These are phyloP conservation scores for Drosophila quinaria DNA, from an alignment of 2,888 invertebrate species.

Conservation along the genomic window DNA sequence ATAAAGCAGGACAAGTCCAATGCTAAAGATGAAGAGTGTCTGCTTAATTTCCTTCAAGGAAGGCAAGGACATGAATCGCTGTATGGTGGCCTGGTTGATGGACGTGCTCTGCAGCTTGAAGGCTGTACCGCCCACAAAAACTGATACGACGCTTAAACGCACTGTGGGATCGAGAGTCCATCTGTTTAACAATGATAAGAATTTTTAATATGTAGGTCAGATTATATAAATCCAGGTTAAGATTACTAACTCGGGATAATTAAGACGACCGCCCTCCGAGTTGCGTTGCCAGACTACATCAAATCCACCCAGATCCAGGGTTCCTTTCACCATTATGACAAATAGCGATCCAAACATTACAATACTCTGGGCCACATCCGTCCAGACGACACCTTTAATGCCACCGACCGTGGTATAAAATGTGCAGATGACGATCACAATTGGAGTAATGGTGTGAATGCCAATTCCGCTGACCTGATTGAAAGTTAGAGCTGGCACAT, in stretches of 20 bases:
- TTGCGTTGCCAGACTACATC: constrained; percentile 89
- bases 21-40: constrained; percentile 89
- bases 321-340: constrained; percentile 90
- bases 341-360: constrained; percentile 91
- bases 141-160: constrained; percentile 92
- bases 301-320: constrained; percentile 90
- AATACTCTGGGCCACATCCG: constrained; percentile 91
- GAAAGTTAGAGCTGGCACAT: constrained; percentile 91
- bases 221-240: too few relatives aligned
- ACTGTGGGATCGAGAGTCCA: constrained; percentile 92
- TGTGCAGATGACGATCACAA: constrained; percentile 91
- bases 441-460: constrained; percentile 92
- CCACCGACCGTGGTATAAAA: constrained; percentile 96
- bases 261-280: constrained; percentile 89
- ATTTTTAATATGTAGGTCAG: not conserved
- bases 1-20: constrained; percentile 88
- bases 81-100: constrained; percentile 94
- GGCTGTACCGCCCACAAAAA: constrained; percentile 91
- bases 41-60: constrained; percentile 89
- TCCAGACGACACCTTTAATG: constrained; percentile 92
- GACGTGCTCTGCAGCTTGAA: constrained; percentile 91
- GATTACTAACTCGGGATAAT: constrained; percentile 88
- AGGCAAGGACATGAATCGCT: constrained; percentile 92
- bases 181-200: constrained; percentile 9
- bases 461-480: constrained; percentile 91